phyloP scores from a whole-genome alignment of 2,797 vertebrate genomes.

The Thamnophis elegans region DNA sequence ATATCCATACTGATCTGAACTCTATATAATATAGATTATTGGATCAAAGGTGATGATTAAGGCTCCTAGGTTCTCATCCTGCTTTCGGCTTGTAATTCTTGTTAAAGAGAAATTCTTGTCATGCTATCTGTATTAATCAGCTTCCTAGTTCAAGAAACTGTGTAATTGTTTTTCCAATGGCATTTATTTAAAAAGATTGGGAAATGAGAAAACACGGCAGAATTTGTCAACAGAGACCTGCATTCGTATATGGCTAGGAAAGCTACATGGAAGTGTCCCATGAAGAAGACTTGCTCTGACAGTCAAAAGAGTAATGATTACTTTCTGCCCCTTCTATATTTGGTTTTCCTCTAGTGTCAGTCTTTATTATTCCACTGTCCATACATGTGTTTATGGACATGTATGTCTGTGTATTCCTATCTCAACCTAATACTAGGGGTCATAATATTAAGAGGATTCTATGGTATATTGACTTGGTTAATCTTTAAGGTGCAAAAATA shows the following conservation, averaged over 20 bases:
- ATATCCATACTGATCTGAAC: neutral
- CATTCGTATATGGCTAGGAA: neutral
- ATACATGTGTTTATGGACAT: neutral
- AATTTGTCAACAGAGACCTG: neutral
- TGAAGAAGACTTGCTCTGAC: neutral
- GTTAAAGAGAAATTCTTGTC: neutral
- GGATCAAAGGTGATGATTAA: neutral
- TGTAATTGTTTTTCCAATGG: neutral
- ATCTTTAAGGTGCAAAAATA: neutral
- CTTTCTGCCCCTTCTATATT: neutral
- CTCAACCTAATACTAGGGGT: neutral
- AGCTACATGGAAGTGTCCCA: neutral
- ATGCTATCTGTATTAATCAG: neutral
- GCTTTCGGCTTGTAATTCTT: neutral
- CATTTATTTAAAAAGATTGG: neutral
- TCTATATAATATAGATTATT: neutral
- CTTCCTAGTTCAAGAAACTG: neutral
- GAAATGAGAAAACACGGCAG: neutral
- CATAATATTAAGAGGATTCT: neutral
- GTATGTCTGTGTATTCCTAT: neutral
- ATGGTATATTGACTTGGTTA: neutral
- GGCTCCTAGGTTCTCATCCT: neutral
- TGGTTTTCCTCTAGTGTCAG: neutral
- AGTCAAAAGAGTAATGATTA: neutral
- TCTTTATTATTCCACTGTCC: neutral